These are phyloP conservation scores for Gymnobelideus leadbeateri DNA, from an alignment of 2,113 vertebrate species.

Conservation along the genomic window DNA sequence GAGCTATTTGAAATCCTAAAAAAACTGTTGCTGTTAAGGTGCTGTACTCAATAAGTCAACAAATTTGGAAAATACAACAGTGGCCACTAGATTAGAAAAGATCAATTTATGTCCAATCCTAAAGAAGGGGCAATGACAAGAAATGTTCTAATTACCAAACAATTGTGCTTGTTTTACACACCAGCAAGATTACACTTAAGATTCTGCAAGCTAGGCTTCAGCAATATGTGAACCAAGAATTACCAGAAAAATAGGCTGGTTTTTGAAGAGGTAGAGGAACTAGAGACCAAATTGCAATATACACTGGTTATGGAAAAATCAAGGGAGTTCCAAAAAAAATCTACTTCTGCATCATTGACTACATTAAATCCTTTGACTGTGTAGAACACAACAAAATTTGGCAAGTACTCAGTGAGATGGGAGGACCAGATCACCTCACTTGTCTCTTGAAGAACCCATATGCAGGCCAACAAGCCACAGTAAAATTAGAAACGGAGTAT, in stretches of 20 bases:
- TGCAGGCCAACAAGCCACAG: not conserved
- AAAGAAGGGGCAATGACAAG: not conserved
- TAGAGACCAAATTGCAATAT: not conserved
- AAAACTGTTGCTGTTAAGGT: not conserved
- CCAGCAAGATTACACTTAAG: not conserved
- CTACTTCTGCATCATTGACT: not conserved
- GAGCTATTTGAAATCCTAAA: not conserved
- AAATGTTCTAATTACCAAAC: not conserved
- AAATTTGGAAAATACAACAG: not conserved
- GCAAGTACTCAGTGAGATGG: not conserved
- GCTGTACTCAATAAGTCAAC: not conserved
- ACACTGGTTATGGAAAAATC: not conserved
- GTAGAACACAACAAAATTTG: not conserved
- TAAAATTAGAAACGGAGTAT: not conserved
- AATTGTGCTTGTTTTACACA: not conserved
- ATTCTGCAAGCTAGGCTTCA: not conserved
- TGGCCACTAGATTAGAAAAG: not conserved
- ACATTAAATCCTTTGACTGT: not conserved
- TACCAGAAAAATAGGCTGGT: not conserved
- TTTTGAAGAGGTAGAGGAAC: not conserved
- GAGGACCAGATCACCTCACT: not conserved
- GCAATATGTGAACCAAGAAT: not conserved
- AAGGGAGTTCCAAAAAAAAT: not conserved
- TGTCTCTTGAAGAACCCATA: not conserved
- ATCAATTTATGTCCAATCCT: not conserved